Percentiles rank a stretch among this genome's conserved stretches.
phyloP scores from a whole-genome alignment of 1,140 invertebrate species.

The Tetragnatha versicolor region DNA sequence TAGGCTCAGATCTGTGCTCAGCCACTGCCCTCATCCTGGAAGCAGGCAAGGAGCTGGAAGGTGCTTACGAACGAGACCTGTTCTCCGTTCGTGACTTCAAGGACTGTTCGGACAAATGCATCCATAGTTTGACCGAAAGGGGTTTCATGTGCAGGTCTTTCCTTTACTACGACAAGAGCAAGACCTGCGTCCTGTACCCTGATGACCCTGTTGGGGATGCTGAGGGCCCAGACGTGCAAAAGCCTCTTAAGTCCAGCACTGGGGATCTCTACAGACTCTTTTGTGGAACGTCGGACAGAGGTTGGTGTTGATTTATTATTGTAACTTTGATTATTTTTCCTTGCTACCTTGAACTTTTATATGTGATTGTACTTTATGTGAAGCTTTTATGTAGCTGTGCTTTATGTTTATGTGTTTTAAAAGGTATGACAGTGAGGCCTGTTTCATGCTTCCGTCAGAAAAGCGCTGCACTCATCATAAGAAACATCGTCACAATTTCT shows the following conservation, averaged over 20 bases:
- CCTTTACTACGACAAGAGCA: conserved; percentile 86
- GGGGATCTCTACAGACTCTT: conserved; percentile 59
- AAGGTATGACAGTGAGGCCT: no score
- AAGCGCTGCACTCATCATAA: no score
- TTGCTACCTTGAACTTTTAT: no score
- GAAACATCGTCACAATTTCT: no score
- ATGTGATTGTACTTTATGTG: no score
- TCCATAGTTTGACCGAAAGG: conserved; percentile 56
- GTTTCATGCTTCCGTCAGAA: no score
- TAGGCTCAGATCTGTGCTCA: conserved; percentile 58
- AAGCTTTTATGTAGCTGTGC: neutral
- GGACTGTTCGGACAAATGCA: conserved; percentile 58
- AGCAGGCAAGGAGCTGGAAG: conserved; percentile 58
- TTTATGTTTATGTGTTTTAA: no score
- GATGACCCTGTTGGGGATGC: conserved; percentile 70
- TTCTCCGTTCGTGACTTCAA: conserved; percentile 57
- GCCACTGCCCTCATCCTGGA: conserved; percentile 58
- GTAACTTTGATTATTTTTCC: no score
- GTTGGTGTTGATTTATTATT: conserved; percentile 44
- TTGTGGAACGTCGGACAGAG: conserved; percentile 60
- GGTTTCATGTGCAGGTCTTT: conserved; percentile 69
- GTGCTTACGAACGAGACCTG: conserved; percentile 57
- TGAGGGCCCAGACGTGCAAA: conserved; percentile 69
- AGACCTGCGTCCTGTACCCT: conserved; percentile 83
- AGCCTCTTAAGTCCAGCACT: conserved; percentile 56